phyloP scores from a whole-genome alignment of 2,797 vertebrate genomes.

The Naso thynnoides region DNA sequence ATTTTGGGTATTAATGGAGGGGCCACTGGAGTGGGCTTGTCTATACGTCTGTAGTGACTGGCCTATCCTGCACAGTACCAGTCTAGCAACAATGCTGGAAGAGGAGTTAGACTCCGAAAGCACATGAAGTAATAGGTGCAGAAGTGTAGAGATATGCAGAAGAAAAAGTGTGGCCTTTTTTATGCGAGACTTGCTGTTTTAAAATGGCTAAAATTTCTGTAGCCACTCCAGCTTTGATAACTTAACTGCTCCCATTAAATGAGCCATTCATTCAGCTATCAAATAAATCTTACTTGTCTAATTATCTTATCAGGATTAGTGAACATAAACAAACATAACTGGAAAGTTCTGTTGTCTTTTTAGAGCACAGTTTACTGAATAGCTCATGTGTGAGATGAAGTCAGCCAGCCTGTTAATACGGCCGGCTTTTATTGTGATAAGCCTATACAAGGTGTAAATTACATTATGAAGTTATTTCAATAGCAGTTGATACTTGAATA shows the following conservation, averaged over 20 bases:
- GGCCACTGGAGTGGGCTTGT: conserved; percentile 20
- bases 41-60: conserved; percentile 24
- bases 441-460: conserved; percentile 43
- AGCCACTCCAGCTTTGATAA: conserved; percentile 47
- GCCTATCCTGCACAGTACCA: conserved; percentile 2
- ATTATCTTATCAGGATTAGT: conserved; percentile 24
- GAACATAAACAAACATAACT: conserved; percentile 21
- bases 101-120: conserved; percentile 17
- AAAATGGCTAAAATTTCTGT: conserved; percentile 13
- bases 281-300: conserved; percentile 20
- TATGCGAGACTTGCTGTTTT: conserved; percentile 21
- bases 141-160: conserved; percentile 22
- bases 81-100: conserved; percentile 1
- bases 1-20: conserved; percentile 35
- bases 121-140: conserved; percentile 27
- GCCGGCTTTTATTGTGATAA: conserved; percentile 44
- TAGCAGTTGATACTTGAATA: conserved; percentile 69
- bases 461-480: conserved; percentile 55
- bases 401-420: conserved; percentile 27
- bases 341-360: conserved; percentile 21
- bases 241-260: conserved; percentile 36
- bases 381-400: conserved; percentile 48
- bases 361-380: conserved; percentile 32
- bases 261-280: conserved; percentile 31
- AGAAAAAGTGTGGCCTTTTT: conserved; percentile 30